phyloP scores from a whole-genome alignment of 2,888 invertebrate genomes.

The Drosophila neotestacea region DNA sequence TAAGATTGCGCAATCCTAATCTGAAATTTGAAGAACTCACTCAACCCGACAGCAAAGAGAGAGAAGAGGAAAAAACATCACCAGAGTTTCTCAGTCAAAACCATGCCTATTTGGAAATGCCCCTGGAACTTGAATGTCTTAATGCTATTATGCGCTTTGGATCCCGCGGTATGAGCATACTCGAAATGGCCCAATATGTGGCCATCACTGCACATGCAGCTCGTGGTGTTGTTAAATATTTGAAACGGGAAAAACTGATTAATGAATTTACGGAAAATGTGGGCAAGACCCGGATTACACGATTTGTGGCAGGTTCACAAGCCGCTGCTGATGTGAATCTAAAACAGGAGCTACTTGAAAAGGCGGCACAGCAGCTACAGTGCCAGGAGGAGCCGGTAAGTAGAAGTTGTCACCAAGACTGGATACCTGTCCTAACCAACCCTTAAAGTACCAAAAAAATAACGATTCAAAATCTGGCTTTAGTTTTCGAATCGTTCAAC shows the following conservation, averaged over 20 bases:
- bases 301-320: slow-evolving; percentile 79
- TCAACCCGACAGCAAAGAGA: slow-evolving; percentile 66
- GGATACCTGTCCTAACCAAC: too few relatives aligned
- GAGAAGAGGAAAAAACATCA: slow-evolving; percentile 85
- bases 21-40: slow-evolving; percentile 86
- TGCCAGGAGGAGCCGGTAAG: slow-evolving; percentile 79
- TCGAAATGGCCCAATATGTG: slow-evolving; percentile 83
- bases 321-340: slow-evolving; percentile 50
- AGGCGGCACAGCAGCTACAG: slow-evolving; percentile 60
- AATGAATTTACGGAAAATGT: slow-evolving; percentile 86
- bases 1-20: slow-evolving; percentile 87
- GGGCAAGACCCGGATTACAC: slow-evolving; percentile 87
- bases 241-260: slow-evolving; percentile 83
- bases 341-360: slow-evolving; percentile 41
- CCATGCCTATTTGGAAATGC: slow-evolving; percentile 81
- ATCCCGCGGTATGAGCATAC: slow-evolving; percentile 86
- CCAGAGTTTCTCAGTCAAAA: slow-evolving; percentile 76
- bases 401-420: not conserved
- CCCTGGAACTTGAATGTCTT: slow-evolving; percentile 86
- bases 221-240: slow-evolving; percentile 85
- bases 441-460: too few relatives aligned
- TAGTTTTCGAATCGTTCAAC: too few relatives aligned
- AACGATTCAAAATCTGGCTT: too few relatives aligned
- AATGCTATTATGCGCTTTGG: slow-evolving; percentile 86
- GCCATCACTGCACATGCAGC: slow-evolving; percentile 85